Percentiles rank a stretch among this genome's conserved stretches.
These are phyloP conservation scores for Enteromius fasciolatus DNA, from an alignment of 2,797 vertebrate species.

Conservation along the genomic window DNA sequence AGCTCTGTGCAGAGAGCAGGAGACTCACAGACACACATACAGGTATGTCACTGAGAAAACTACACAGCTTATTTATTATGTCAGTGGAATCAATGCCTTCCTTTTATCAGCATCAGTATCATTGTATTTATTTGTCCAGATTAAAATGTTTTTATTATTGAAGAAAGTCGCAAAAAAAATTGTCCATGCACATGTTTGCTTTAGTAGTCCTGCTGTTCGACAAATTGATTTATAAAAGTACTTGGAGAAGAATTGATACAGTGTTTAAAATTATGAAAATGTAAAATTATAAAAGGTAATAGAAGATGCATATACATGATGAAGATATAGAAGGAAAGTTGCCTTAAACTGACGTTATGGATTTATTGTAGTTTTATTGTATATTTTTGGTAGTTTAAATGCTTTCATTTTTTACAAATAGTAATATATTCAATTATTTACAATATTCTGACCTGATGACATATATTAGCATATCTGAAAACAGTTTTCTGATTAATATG, in stretches of 20 bases:
- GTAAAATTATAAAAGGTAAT: not conserved
- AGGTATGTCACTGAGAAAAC: conserved; percentile 10
- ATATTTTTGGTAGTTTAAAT: not conserved
- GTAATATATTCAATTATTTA: too few species aligned
- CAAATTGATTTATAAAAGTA: not conserved
- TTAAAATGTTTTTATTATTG: not conserved
- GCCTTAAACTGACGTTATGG: not conserved
- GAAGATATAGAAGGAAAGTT: not conserved
- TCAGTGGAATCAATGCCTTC: not conserved
- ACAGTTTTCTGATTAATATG: not conserved
- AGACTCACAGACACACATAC: not conserved
- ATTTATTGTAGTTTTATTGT: too few species aligned
- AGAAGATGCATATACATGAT: not conserved
- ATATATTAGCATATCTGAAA: not conserved
- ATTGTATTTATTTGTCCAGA: not conserved
- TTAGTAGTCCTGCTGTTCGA: not conserved
- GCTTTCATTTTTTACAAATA: not conserved
- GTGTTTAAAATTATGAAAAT: not conserved
- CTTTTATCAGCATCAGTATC: not conserved
- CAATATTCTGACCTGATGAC: too few species aligned
- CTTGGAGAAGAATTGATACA: not conserved
- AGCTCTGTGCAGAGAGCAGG: not conserved
- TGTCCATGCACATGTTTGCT: not conserved
- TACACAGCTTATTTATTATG: not conserved
- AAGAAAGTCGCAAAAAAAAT: not conserved